phyloP scores from a whole-genome alignment of 2,113 vertebrate species.

The Clarias gariepinus region DNA sequence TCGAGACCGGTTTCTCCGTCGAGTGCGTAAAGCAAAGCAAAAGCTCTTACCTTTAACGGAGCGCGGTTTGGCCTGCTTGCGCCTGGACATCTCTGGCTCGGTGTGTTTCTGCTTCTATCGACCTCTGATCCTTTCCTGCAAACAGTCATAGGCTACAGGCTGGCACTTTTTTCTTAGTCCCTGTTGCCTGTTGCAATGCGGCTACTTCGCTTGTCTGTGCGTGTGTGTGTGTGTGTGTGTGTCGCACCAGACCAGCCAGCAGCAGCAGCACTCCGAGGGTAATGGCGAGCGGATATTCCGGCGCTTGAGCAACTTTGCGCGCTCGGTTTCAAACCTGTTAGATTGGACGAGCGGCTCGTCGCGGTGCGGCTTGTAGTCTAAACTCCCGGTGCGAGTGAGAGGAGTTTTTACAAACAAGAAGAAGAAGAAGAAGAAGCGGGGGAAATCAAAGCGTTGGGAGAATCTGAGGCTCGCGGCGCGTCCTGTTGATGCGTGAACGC shows the following conservation, averaged over 20 bases:
- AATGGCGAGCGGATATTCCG: slow-evolving; percentile 46
- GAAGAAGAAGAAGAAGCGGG: background rate
- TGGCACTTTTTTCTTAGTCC: slow-evolving; percentile 55
- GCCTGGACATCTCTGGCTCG: slow-evolving; percentile 87
- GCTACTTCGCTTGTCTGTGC: slow-evolving; percentile 70
- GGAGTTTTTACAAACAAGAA: slow-evolving; percentile 1
- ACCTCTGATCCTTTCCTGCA: slow-evolving; percentile 63
- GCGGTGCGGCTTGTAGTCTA: slow-evolving; percentile 58
- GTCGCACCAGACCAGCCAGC: slow-evolving; percentile 17
- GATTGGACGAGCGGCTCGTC: slow-evolving; percentile 52
- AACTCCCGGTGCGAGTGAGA: background rate
- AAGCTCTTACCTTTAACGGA: slow-evolving; percentile 93
- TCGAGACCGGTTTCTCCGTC: slow-evolving; percentile 38
- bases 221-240: slow-evolving; percentile 1
- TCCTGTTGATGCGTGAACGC: slow-evolving; percentile 51
- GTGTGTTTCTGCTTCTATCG: slow-evolving; percentile 60
- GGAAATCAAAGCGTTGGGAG: slow-evolving; percentile 47
- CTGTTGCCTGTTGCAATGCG: slow-evolving; percentile 96
- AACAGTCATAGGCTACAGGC: slow-evolving; percentile 63
- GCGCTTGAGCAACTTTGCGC: slow-evolving; percentile 49
- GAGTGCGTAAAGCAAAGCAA: slow-evolving; percentile 41
- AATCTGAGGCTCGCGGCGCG: slow-evolving; percentile 42
- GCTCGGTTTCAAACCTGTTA: slow-evolving; percentile 68
- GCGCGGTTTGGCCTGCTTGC: slow-evolving; percentile 97
- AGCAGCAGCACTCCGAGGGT: slow-evolving; percentile 39